Conservation (phyloP, 1,140 invertebrate species). For the Homarus americanus region DNA sequence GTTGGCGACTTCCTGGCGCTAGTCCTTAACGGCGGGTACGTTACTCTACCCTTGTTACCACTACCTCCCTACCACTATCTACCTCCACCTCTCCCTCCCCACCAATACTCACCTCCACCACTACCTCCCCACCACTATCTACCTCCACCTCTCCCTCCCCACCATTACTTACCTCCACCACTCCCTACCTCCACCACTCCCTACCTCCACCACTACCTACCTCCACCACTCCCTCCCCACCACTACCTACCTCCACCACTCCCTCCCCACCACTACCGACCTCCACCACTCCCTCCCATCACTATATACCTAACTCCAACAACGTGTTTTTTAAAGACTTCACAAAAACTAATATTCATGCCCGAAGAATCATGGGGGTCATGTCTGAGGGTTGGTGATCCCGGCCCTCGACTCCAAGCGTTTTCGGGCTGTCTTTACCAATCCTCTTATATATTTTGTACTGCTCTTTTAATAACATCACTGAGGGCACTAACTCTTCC, state of each 20-base stretch:
- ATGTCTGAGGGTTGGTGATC: too few relatives aligned
- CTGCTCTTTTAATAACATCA: too few relatives aligned
- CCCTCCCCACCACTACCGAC: background rate
- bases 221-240: background rate
- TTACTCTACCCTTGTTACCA: background rate
- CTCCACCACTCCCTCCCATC: background rate
- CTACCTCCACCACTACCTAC: background rate
- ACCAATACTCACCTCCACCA: background rate
- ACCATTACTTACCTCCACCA: background rate
- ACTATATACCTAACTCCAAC: background rate
- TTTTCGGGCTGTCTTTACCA: too few relatives aligned
- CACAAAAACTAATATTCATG: too few relatives aligned
- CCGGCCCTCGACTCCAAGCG: too few relatives aligned
- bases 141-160: background rate
- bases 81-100: background rate
- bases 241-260: background rate
- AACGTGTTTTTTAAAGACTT: too few relatives aligned
- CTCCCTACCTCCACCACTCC: background rate
- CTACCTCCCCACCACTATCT: background rate
- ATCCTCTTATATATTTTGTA: too few relatives aligned
- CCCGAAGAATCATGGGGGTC: too few relatives aligned
- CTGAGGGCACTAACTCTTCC: too few relatives aligned
- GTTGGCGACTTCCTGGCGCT: slow-evolving; percentile 93
- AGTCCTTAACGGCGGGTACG: slow-evolving; percentile 82
- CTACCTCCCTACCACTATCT: background rate